Base-by-base conservation (phyloP, 2,113 vertebrate species). In the Pongo pygmaeus region DNA sequence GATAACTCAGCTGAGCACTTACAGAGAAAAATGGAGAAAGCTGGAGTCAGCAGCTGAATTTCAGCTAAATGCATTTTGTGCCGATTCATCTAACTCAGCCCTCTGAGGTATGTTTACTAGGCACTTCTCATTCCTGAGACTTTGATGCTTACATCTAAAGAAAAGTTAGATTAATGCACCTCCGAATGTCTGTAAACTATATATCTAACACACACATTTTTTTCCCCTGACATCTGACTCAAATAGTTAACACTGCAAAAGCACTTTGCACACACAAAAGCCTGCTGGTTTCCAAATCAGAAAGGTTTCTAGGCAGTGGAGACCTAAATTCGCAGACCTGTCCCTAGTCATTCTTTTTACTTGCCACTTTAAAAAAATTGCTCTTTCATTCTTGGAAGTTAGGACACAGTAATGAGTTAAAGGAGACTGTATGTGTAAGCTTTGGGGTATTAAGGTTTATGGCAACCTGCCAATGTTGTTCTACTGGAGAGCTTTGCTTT, bases 131-230 rank as follows among this genome's bases (percentile, higher is more conserved):
- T 70, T 94, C 57, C 92, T 22, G 70, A 88, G 70, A 87, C 83
- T 93, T 91, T 89, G 87, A 93, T 32, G 74, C 35, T 89, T 91
- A 93, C 55, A 89, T 91, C 61, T 46, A 83, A 91, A 95, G 87
- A 90, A 96, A 94, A 96, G 40, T 95, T 96, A 97, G 87, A 98
- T 97, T 90, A 96, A 97, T 87, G 75, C 72, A 7, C 23, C 38
- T 40, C 43, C 12, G 70, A 95, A 89, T 90, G 27, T 52, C 94
- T 96, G 8, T 74, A 93, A 91, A 97, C 57, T 91, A 23, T 79
- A 91, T 91, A 91, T 96, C 57, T 96, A 87, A 95, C 17, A 86
- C 40, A 84, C 6, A 17, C 18, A 38, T 64, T 92, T 89, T 91
- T 92, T 94, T 18, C 0, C 0, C 0, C 38, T 96, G 92, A 96